Percentiles rank a stretch among this genome's conserved stretches.
These are phyloP conservation scores for Ophiodon elongatus DNA, from an alignment of 2,113 vertebrate species.

Conservation along the genomic window DNA sequence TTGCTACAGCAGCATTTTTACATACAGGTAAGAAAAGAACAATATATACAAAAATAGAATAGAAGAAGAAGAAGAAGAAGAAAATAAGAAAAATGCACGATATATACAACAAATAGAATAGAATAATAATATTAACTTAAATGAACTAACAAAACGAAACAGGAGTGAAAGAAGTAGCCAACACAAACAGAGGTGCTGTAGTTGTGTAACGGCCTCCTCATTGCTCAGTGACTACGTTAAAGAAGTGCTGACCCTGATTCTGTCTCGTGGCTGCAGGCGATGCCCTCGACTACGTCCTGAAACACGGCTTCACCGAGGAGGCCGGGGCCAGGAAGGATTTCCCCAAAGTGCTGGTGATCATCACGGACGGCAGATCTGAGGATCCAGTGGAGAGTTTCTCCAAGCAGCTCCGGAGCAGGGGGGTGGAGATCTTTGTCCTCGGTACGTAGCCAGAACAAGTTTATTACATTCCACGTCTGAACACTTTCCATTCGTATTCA, in stretches of 20 bases:
- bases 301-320: conserved; percentile 88
- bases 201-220: not conserved
- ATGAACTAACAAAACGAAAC: no score
- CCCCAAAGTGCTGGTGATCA: conserved; percentile 93
- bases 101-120: no score
- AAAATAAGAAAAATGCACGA: no score
- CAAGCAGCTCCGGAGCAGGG: conserved; percentile 87
- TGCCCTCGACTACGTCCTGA: conserved; percentile 90
- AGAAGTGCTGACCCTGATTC: not conserved
- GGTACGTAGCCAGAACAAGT: conserved; percentile 82
- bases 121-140: no score
- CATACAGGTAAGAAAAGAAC: no score
- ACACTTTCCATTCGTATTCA: conserved; percentile 32
- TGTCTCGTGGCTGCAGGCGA: conserved; percentile 85
- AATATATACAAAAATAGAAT: no score
- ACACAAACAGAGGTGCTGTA: no score
- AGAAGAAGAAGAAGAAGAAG: no score
- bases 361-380: conserved; percentile 93
- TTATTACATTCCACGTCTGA: conserved; percentile 42
- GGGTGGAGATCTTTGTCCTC: conserved; percentile 95
- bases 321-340: conserved; percentile 90
- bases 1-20: no score
- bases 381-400: conserved; percentile 90
- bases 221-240: not conserved
- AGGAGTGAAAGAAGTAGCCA: no score